Evolutionary conservation across 2,888 invertebrate species (phyloP).

Genomic region (Cantharis flavilabris): DNA sequence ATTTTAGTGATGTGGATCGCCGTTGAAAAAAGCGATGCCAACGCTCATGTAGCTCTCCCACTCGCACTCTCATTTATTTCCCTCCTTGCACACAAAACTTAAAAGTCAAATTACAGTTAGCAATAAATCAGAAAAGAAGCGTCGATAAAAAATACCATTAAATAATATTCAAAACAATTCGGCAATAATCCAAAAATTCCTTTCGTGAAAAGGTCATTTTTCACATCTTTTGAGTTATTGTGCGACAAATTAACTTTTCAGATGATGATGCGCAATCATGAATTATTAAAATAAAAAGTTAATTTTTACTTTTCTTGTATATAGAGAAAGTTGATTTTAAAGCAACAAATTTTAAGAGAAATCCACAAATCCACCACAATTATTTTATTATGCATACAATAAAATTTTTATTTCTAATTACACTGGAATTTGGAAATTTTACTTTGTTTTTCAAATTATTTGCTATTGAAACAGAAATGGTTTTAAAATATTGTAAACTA

Average conservation of each 20-base stretch:
- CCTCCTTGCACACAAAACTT: background rate
- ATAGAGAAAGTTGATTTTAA: background rate
- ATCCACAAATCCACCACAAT: background rate
- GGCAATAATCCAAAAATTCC: background rate
- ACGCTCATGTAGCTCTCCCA: slow-evolving; percentile 9
- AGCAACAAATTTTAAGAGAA: background rate
- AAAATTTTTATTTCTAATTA: background rate
- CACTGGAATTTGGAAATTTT: background rate
- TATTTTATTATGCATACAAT: background rate
- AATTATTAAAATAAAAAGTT: background rate
- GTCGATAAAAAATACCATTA: background rate
- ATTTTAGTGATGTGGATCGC: slow-evolving; percentile 19
- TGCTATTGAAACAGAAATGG: background rate
- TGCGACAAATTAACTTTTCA: background rate
- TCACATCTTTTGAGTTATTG: background rate
- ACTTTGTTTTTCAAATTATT: background rate
- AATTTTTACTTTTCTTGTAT: background rate
- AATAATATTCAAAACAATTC: background rate
- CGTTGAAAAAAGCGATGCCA: slow-evolving; percentile 12
- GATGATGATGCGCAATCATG: background rate
- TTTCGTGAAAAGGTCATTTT: background rate
- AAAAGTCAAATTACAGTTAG: slow-evolving; percentile 3
- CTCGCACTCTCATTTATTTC: slow-evolving; percentile 6
- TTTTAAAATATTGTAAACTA: background rate
- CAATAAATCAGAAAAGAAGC: background rate